phyloP scores from a whole-genome alignment of 2,113 vertebrate species.

The Pycnonotus jocosus region DNA sequence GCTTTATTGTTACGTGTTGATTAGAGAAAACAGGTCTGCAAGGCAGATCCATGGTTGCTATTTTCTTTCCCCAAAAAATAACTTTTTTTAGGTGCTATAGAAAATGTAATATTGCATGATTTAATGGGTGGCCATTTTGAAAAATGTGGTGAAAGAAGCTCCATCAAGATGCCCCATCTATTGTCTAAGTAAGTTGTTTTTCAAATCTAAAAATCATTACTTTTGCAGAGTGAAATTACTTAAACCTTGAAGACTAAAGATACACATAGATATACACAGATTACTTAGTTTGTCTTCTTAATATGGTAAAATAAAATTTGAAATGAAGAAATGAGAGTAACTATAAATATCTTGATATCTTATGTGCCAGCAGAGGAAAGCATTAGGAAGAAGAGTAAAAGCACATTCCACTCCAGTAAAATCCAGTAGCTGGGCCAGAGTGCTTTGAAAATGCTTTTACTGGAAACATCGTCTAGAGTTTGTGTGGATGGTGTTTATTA shows the following conservation, averaged over 20 bases:
- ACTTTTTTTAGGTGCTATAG: background rate
- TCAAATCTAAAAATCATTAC: background rate
- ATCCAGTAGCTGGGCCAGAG: background rate
- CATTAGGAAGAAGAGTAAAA: slow-evolving; percentile 5
- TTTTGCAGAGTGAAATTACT: background rate
- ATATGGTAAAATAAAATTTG: background rate
- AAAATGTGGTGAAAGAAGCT: background rate
- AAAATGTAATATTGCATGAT: background rate
- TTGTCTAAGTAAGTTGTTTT: background rate
- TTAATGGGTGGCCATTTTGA: background rate
- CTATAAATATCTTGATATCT: background rate
- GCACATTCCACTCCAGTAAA: background rate
- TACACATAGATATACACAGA: background rate
- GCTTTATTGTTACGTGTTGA: background rate
- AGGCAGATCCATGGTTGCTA: background rate
- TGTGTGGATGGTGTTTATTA: background rate
- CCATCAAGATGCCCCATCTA: background rate
- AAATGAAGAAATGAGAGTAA: background rate
- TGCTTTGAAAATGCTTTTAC: slow-evolving; percentile 46
- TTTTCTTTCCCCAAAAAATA: background rate
- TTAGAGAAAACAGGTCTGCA: background rate
- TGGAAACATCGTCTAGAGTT: slow-evolving; percentile 14
- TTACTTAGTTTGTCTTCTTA: background rate
- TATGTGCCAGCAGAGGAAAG: background rate
- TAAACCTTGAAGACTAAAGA: background rate